Percentiles rank a stretch among this genome's conserved stretches.
phyloP scores from a whole-genome alignment of 2,113 vertebrate species.

The Rana temporaria region DNA sequence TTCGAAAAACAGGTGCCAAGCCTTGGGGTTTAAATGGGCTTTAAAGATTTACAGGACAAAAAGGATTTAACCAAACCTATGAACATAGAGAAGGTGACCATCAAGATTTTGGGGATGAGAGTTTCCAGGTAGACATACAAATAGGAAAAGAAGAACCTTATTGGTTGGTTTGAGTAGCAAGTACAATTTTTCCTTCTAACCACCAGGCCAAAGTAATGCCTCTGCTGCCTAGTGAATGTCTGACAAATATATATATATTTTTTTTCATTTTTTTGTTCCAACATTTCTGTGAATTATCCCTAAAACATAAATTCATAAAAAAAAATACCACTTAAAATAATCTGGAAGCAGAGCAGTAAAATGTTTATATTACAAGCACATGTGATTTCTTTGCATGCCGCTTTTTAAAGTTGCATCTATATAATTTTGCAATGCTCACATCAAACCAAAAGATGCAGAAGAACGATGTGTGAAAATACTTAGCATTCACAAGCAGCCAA shows the following conservation, averaged over 20 bases:
- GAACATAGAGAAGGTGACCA: not conserved
- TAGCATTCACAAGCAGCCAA: constrained; percentile 22
- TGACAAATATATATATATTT: too few relatives aligned
- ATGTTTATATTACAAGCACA: not conserved
- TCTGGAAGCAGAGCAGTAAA: not conserved
- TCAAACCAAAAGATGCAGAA: constrained; percentile 9
- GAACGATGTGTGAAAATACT: constrained; percentile 29
- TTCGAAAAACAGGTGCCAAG: too few relatives aligned
- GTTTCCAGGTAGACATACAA: too few relatives aligned
- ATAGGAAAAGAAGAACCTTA: too few relatives aligned
- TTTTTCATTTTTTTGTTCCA: not conserved
- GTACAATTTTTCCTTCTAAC: too few relatives aligned
- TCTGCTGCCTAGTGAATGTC: too few relatives aligned
- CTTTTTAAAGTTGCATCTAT: constrained; percentile 1
- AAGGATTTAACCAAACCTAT: not conserved
- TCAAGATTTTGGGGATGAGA: too few relatives aligned
- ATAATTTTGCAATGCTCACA: constrained; percentile 6
- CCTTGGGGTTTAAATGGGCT: too few relatives aligned
- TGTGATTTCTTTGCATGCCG: constrained; percentile 7
- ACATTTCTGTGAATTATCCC: not conserved
- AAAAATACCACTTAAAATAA: not conserved
- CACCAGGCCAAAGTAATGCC: too few relatives aligned
- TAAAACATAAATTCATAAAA: not conserved
- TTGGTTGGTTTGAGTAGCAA: too few relatives aligned
- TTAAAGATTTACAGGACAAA: too few relatives aligned